These are phyloP conservation scores for Trachythela sp. DNA, from an alignment of 64 coral and sea anemone genomes.

Conservation along the genomic window DNA sequence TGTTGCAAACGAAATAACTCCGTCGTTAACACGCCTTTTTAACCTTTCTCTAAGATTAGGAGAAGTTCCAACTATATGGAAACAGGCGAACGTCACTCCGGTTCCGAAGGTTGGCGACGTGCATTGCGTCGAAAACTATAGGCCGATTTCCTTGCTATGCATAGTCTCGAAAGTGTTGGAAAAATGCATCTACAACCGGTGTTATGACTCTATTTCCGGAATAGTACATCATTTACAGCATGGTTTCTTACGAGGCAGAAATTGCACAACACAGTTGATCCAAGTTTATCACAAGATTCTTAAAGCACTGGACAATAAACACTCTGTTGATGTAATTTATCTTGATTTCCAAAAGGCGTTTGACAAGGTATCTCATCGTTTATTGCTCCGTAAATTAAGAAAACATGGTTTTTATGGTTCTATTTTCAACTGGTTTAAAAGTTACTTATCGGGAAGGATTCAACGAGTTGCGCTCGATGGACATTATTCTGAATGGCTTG, in stretches of 20 bases:
- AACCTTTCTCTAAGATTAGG: too few relatives aligned
- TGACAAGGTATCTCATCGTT: neutral
- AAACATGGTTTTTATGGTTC: neutral
- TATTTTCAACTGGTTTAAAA: neutral
- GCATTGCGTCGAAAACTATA: slow-evolving; percentile 29
- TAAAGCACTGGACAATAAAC: neutral
- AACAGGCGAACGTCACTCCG: slow-evolving; percentile 26
- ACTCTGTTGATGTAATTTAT: neutral
- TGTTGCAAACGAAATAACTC: neutral
- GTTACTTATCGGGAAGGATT: neutral
- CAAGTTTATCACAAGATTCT: neutral
- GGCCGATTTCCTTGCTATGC: neutral
- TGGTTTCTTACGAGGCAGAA: neutral
- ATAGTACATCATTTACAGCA: neutral
- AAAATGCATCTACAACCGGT: neutral
- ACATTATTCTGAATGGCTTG: neutral
- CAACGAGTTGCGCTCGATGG: slow-evolving; percentile 18
- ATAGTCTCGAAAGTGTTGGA: slow-evolving; percentile 12
- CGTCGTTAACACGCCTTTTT: too few relatives aligned
- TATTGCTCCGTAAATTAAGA: slow-evolving; percentile 1
- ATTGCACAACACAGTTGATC: neutral
- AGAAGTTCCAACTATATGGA: neutral
- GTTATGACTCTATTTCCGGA: neutral
- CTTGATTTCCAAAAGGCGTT: neutral
- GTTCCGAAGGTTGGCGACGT: slow-evolving; percentile 4